Base-by-base conservation (phyloP, 2,113 vertebrate genomes). In the Meriones unguiculatus region DNA sequence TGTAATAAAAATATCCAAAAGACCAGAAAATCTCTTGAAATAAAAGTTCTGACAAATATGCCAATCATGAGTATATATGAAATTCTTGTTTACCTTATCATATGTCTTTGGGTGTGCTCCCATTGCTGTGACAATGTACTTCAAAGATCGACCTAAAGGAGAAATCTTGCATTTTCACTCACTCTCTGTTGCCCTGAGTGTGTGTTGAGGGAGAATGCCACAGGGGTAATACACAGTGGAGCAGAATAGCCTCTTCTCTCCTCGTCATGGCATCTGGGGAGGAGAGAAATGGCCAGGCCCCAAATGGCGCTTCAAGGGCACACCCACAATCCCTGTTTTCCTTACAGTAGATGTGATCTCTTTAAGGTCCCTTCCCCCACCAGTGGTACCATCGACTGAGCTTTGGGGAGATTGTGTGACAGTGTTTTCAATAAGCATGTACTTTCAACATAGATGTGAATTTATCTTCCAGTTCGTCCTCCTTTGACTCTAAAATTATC, bases 51-150 rank as follows among this genome's bases (percentile, higher is more conserved):
- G 30, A 69, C 67, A 78, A 46, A 52, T 76, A 86, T 2, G 1
- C 65, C 14, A 89, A 91, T 28, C 38, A 88, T 28, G 35, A 75
- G 35, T 69, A 81, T 22, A 2, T 46, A 15, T 70, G 14, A 57
- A 32, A 41, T 24, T 80, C 84, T 92, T 54, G 30, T 89, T 95
- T 73, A 90, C 8, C 35, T 72, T 46, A 93, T 52, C 20, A 59
- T 50, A 35, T 87, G 11, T 12, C 0, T 76, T 15, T 90, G 12
- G 24, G 4, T 35, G 18, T 52, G 10, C 15, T 70, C 57, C 22
- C 25, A 81, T 22, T 25, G 7, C 11, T 91, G 17, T 12, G 32
- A 32, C 12, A 90, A 65, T 50, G 35, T 20, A 69, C 35, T 32
- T 30, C 35, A 57, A 91, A 41, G 0, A 54, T 18, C 62, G 32